Percentiles rank a stretch among this genome's conserved stretches.
Conservation (phyloP, 1,140 invertebrate species). For the Brachionus koreanus region DNA sequence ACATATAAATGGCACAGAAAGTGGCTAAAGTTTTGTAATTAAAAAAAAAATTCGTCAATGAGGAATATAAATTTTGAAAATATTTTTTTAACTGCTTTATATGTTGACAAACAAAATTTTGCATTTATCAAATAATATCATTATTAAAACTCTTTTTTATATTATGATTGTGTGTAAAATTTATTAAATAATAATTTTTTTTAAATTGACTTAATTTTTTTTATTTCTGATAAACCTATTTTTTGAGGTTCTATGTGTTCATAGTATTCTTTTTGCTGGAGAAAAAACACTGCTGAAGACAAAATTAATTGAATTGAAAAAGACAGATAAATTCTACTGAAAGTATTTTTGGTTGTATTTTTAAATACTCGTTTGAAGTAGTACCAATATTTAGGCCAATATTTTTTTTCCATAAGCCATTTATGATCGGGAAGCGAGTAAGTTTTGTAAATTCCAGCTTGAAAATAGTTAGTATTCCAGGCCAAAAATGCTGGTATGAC, state of each 20-base stretch:
- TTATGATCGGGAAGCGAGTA: not conserved
- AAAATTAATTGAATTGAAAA: constrained; percentile 3
- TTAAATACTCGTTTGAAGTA: constrained; percentile 14
- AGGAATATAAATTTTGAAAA: no score
- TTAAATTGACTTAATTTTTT: constrained; percentile 5
- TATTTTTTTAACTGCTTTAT: no score
- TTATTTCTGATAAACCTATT: constrained; percentile 21
- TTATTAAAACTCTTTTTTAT: no score
- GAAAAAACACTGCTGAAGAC: not conserved
- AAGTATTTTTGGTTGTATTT: not conserved
- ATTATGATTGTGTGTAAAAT: no score
- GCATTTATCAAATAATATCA: no score
- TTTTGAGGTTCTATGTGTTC: constrained; percentile 8
- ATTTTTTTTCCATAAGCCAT: not conserved
- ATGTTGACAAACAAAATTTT: no score
- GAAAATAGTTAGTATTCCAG: constrained; percentile 26
- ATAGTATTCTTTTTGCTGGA: constrained; percentile 24
- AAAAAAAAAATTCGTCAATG: no score
- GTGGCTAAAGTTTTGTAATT: no score
- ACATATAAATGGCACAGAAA: no score
- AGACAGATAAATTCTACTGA: not conserved
- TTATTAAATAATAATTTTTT: no score
- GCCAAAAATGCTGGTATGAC: constrained; percentile 20
- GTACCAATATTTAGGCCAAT: constrained; percentile 5
- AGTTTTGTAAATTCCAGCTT: constrained; percentile 17